Evolutionary conservation across 2,888 invertebrate genomes (phyloP).

Genomic region (Eumacrocentrus americanus): DNA sequence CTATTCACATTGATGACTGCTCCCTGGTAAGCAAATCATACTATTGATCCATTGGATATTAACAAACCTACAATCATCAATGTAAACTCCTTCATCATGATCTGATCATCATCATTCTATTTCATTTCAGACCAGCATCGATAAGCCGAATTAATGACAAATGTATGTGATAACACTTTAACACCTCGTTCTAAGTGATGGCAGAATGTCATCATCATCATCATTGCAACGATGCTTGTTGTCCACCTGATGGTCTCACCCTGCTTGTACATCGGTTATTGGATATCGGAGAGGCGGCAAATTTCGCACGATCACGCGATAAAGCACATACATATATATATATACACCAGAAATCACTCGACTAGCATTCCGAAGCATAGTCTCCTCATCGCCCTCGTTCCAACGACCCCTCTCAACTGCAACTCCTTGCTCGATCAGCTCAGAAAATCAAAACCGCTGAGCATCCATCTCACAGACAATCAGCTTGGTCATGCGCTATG

Average conservation of each 20-base stretch:
- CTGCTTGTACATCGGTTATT: slow-evolving; percentile 17
- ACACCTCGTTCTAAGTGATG: too few relatives aligned
- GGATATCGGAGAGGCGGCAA: slow-evolving; percentile 13
- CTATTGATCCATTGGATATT: too few relatives aligned
- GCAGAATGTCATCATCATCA: neutral
- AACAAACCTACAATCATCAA: too few relatives aligned
- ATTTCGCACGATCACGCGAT: neutral
- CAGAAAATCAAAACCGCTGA: slow-evolving; percentile 19
- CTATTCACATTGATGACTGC: too few relatives aligned
- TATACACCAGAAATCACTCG: slow-evolving; percentile 16
- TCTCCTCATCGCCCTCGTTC: neutral
- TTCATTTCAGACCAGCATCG: too few relatives aligned
- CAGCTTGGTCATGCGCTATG: slow-evolving; percentile 1
- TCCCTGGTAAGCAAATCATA: too few relatives aligned
- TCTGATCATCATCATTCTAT: too few relatives aligned
- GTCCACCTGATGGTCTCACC: neutral
- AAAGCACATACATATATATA: slow-evolving; percentile 10
- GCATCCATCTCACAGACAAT: slow-evolving; percentile 10
- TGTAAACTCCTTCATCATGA: too few relatives aligned
- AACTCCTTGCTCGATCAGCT: slow-evolving; percentile 8
- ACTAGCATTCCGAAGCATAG: neutral
- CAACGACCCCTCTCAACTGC: neutral
- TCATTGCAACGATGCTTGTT: neutral
- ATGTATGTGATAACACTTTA: too few relatives aligned
- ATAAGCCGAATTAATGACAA: too few relatives aligned